Evolutionary conservation across 2,888 invertebrate genomes (phyloP).

Genomic region (Druceiella hillmani): DNA sequence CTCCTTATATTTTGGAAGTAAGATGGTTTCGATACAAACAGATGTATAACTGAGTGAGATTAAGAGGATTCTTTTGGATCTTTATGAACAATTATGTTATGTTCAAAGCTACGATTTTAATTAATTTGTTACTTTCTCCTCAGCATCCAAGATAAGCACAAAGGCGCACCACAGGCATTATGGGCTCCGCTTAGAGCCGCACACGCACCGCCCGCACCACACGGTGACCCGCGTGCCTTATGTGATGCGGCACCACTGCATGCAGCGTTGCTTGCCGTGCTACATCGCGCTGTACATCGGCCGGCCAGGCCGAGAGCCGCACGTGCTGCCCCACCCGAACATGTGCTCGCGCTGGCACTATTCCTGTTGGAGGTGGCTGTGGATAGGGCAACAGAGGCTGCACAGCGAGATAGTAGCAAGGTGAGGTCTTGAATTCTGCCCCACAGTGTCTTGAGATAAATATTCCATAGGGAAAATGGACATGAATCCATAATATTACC

Average conservation of each 20-base stretch:
- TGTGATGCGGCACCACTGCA: constrained; percentile 53
- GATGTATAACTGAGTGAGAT: too few species aligned
- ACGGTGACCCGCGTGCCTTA: constrained; percentile 39
- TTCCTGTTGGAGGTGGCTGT: constrained; percentile 85
- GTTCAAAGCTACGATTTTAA: too few species aligned
- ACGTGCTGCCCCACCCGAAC: constrained; percentile 63
- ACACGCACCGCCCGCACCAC: constrained; percentile 29
- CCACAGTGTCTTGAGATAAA: not conserved
- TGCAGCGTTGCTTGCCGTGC: constrained; percentile 70
- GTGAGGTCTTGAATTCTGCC: too few species aligned
- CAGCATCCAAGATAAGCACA: constrained; percentile 42
- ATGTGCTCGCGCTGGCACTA: constrained; percentile 79
- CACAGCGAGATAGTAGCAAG: too few species aligned
- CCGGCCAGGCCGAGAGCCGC: constrained; percentile 36
- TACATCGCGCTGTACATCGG: constrained; percentile 78
- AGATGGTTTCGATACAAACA: too few species aligned
- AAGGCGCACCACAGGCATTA: constrained; percentile 29
- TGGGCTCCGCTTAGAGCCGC: constrained; percentile 43
- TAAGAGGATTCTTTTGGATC: too few species aligned
- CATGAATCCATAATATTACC: too few species aligned
- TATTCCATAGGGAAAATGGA: not conserved
- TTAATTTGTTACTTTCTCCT: not conserved
- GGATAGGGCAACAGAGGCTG: constrained; percentile 35
- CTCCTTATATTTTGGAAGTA: too few species aligned
- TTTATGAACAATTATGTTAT: too few species aligned